A percentile compares a stretch with the other conserved stretches of the same genome.
These are phyloP conservation scores for Cylindroiulus punctatus DNA, from an alignment of 2,888 invertebrate genomes.

Conservation along the genomic window DNA sequence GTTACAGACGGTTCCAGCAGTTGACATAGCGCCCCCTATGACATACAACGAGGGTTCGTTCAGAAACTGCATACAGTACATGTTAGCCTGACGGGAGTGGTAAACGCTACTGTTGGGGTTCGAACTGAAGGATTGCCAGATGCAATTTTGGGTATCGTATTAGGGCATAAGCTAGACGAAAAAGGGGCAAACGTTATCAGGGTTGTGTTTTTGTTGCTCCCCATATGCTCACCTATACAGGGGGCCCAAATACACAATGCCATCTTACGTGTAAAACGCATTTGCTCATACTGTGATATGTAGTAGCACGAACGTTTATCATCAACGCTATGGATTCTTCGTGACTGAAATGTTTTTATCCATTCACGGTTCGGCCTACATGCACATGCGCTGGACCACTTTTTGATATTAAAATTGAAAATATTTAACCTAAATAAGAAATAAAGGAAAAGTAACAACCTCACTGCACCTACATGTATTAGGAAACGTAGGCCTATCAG, in stretches of 20 bases:
- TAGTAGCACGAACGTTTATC: neutral
- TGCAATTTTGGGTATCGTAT: neutral
- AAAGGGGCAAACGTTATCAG: neutral
- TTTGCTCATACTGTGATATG: neutral
- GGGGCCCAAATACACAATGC: neutral
- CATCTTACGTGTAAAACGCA: neutral
- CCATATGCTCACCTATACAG: neutral
- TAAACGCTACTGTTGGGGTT: neutral
- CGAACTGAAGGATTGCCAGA: neutral
- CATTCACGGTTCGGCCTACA: slow-evolving; percentile 8
- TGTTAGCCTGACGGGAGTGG: neutral
- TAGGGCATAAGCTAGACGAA: neutral
- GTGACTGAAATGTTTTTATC: neutral
- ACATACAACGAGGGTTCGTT: neutral
- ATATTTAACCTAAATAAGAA: slow-evolving; percentile 12
- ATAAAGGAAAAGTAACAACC: neutral
- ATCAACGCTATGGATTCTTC: slow-evolving; percentile 9
- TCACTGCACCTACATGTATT: neutral
- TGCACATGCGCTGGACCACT: neutral
- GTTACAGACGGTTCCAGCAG: slow-evolving; percentile 22
- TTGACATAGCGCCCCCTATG: neutral
- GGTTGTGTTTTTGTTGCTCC: neutral
- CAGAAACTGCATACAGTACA: neutral
- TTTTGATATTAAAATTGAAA: slow-evolving; percentile 12
- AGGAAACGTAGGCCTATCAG: neutral